Percentiles rank a stretch among this genome's conserved stretches.
phyloP scores from a whole-genome alignment of 2,888 invertebrate species.

The Tubiluchus corallicola region DNA sequence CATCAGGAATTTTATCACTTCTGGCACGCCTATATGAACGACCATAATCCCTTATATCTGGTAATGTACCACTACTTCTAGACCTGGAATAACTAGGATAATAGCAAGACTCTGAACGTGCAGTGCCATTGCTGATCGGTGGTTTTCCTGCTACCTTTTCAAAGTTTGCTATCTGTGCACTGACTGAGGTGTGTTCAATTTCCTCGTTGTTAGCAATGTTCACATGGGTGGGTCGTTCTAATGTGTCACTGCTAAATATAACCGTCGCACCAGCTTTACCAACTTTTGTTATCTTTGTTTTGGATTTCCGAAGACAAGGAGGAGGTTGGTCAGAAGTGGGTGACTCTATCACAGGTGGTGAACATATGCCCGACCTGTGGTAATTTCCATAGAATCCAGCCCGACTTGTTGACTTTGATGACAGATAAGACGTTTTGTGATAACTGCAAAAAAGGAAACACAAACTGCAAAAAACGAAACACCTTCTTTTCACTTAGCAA shows the following conservation, averaged over 20 bases:
- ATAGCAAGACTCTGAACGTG: neutral
- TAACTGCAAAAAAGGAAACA: too few species aligned
- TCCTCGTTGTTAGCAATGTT: neutral
- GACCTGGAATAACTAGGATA: neutral
- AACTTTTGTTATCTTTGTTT: neutral
- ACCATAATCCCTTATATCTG: neutral
- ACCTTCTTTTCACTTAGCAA: too few species aligned
- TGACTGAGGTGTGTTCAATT: slow-evolving; percentile 3
- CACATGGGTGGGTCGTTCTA: neutral
- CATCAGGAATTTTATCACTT: neutral
- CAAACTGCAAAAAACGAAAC: too few species aligned
- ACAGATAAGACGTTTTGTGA: too few species aligned
- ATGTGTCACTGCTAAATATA: neutral
- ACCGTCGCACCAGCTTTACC: neutral
- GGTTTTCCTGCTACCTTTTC: neutral
- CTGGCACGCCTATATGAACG: neutral
- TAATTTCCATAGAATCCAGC: neutral
- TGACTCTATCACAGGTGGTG: neutral
- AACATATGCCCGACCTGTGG: neutral
- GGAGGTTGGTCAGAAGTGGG: neutral
- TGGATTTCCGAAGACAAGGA: neutral
- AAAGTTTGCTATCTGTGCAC: neutral
- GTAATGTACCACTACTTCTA: neutral
- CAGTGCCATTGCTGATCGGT: too few species aligned
- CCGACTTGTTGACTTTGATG: too few species aligned